Base-by-base conservation (phyloP, 2,113 vertebrate species). In the Progne subis region DNA sequence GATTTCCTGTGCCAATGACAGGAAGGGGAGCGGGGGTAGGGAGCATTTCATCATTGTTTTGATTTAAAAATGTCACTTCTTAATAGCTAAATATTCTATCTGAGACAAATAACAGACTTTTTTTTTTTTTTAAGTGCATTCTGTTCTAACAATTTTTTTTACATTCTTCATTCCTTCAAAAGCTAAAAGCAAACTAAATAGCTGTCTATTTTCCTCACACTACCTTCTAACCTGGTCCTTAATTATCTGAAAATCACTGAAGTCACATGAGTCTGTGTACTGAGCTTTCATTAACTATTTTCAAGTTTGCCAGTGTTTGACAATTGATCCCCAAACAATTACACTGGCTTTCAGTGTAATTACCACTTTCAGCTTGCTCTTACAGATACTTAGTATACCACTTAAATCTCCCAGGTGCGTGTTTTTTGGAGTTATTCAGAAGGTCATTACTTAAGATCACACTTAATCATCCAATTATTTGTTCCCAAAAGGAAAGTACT, bases 261-360 rank as follows among this genome's bases (percentile, higher is more conserved):
- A 87, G 75, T 94, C 84, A 91, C 47, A 46, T 49, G 90, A 80
- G 46, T 23, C 93, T 85, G 56, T 90, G 68, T 90, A 86, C 71
- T 2, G 12, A 82, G 81, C 68, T 74, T 93, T 90, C 87, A 91
- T 94, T 92, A 94, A 72, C 47, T 91, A 72, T 89, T 79, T 52
- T 65, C 67, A 72, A 91, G 78, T 96, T 94, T 92, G 34, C 37
- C 43, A 52, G 67, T 67, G 52, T 91, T 94, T 95, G 87, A 95
- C 95, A 94, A 82, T 70, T 92, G 94, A 94, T 97, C 87, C 94
- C 89, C 67, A 94, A 96, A 96, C 84, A 95, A 94, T 94, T 95
- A 94, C 67, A 67, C 26, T 41, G 74, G 82, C 78, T 95, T 95
- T 93, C 71, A 63, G 23, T 52, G 47, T 90, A 95, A 95, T 95